A percentile compares a stretch with the other conserved stretches of the same genome.
Evolutionary conservation across 2,888 invertebrate species (phyloP).

Genomic region (Harpagoxenus sublaevis): DNA sequence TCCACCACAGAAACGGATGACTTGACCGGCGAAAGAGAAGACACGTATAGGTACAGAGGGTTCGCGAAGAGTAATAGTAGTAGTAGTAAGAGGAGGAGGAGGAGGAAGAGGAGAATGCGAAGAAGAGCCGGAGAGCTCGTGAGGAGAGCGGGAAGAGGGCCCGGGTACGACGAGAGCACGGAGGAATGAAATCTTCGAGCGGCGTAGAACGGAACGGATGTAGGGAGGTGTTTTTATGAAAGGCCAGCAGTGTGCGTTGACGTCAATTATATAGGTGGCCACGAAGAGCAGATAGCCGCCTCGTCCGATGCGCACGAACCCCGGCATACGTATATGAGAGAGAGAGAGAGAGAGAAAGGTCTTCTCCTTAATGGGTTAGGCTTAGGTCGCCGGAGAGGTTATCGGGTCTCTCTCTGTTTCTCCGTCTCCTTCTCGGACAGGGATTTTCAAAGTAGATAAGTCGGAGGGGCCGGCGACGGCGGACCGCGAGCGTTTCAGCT

Average conservation of each 20-base stretch:
- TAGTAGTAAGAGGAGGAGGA: constrained; percentile 37
- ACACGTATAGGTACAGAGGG: constrained; percentile 19
- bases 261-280: constrained; percentile 86
- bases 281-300: constrained; percentile 79
- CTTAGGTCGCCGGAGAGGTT: constrained; percentile 84
- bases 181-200: constrained; percentile 80
- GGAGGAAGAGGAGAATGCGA: constrained; percentile 55
- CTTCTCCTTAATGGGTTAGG: constrained; percentile 84
- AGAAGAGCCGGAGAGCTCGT: constrained; percentile 54
- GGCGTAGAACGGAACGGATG: constrained; percentile 82
- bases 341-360: constrained; percentile 65
- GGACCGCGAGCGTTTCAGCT: constrained; percentile 32
- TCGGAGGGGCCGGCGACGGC: constrained; percentile 48
- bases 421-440: constrained; percentile 70
- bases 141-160: constrained; percentile 39
- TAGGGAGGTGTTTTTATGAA: constrained; percentile 86
- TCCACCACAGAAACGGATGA: constrained; percentile 63
- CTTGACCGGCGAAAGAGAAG: constrained; percentile 38
- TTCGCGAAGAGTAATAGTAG: constrained; percentile 26
- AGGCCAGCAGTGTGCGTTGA: constrained; percentile 85
- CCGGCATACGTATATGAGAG: constrained; percentile 57
- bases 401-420: constrained; percentile 76
- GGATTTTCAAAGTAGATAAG: constrained; percentile 85
- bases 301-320: constrained; percentile 68
- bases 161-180: constrained; percentile 51